Evolutionary conservation across 2,797 vertebrate species (phyloP).

Genomic region (Chromis chromis): DNA sequence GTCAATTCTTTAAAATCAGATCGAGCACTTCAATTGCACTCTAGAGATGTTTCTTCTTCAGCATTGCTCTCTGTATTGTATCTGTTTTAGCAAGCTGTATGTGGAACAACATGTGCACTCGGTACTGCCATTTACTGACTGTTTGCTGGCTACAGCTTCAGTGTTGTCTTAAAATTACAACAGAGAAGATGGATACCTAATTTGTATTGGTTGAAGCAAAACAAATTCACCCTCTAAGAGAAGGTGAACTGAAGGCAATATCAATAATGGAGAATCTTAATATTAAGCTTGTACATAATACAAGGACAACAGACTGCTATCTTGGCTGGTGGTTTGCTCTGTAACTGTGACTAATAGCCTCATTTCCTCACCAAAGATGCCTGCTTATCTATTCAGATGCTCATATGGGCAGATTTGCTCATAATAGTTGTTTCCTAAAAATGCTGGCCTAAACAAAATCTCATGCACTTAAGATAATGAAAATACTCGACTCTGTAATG

Average conservation of each 20-base stretch:
- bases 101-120: not conserved
- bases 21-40: too few relatives aligned
- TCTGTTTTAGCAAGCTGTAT: not conserved
- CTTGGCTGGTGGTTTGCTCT: slow-evolving; percentile 15
- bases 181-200: not conserved
- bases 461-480: slow-evolving; percentile 77
- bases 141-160: not conserved
- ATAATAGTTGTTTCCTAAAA: slow-evolving; percentile 56
- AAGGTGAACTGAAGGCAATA: slow-evolving; percentile 7
- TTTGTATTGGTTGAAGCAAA: not conserved
- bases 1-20: too few relatives aligned
- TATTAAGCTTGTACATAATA: slow-evolving; percentile 15
- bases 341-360: slow-evolving; percentile 50
- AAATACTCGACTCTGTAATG: slow-evolving; percentile 62
- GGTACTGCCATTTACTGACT: not conserved
- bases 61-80: not conserved
- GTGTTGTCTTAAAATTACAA: not conserved
- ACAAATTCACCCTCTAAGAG: slow-evolving; percentile 2
- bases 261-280: slow-evolving; percentile 18
- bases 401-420: slow-evolving; percentile 32
- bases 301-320: slow-evolving; percentile 37
- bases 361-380: slow-evolving; percentile 49
- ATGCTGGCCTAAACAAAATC: slow-evolving; percentile 69
- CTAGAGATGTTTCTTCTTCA: not conserved
- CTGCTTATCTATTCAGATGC: slow-evolving; percentile 40